Percentiles rank a stretch among this genome's conserved stretches.
phyloP scores from a whole-genome alignment of 2,888 invertebrate species.

The Sarcophaga caerulescens region DNA sequence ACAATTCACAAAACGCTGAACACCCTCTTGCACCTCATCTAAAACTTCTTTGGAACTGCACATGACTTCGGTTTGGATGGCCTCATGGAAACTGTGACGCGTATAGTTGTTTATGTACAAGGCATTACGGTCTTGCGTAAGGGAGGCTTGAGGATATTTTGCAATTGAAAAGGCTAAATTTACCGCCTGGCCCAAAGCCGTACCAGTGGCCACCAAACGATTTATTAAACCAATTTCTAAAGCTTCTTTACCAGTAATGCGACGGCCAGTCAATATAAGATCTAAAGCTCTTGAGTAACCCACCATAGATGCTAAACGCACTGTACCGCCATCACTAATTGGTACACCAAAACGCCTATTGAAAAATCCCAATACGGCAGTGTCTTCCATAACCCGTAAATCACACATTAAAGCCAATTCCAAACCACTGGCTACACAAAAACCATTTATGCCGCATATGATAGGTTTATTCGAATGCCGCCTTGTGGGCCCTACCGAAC shows the following conservation, averaged over 20 bases:
- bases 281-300: slow-evolving; percentile 94
- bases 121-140: slow-evolving; percentile 80
- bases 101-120: slow-evolving; percentile 85
- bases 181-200: slow-evolving; percentile 90
- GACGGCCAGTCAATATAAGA: slow-evolving; percentile 91
- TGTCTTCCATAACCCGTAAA: slow-evolving; percentile 92
- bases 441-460: slow-evolving; percentile 93
- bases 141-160: slow-evolving; percentile 88
- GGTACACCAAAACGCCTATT: slow-evolving; percentile 94
- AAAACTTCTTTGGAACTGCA: slow-evolving; percentile 84
- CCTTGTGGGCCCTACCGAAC: slow-evolving; percentile 85
- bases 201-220: slow-evolving; percentile 90
- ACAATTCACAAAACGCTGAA: slow-evolving; percentile 87
- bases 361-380: slow-evolving; percentile 89
- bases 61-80: slow-evolving; percentile 83
- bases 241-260: slow-evolving; percentile 89
- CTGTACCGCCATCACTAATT: slow-evolving; percentile 90
- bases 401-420: slow-evolving; percentile 96
- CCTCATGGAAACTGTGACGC: slow-evolving; percentile 84
- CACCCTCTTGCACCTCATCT: slow-evolving; percentile 85
- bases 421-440: slow-evolving; percentile 94
- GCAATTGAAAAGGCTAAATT: slow-evolving; percentile 87
- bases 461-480: slow-evolving; percentile 91
- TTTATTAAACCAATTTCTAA: slow-evolving; percentile 90
- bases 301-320: slow-evolving; percentile 90